A percentile compares a stretch with the other conserved stretches of the same genome.
Evolutionary conservation across 2,888 invertebrate genomes (phyloP).

Genomic region (Aleiodes alternator): DNA sequence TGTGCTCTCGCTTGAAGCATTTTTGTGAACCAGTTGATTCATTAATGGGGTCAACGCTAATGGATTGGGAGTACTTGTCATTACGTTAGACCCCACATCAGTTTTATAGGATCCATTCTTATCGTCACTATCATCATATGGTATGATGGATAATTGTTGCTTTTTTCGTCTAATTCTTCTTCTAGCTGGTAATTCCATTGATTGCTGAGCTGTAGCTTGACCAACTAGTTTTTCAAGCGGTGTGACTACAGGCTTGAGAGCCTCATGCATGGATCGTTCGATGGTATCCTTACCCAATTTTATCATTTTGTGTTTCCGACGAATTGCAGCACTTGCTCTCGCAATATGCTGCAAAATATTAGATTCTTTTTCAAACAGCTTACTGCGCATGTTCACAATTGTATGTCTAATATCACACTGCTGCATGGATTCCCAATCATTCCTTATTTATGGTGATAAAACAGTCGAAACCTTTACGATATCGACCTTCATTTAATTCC

Average conservation of each 20-base stretch:
- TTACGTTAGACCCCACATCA: too few species aligned
- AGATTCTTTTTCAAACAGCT: not conserved
- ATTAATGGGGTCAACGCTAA: too few species aligned
- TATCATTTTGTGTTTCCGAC: slow-evolving; percentile 48
- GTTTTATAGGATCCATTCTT: too few species aligned
- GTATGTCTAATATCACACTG: slow-evolving; percentile 19
- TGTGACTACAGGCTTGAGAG: slow-evolving; percentile 45
- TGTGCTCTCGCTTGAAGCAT: too few species aligned
- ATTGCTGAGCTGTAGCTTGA: slow-evolving; percentile 45
- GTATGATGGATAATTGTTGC: too few species aligned
- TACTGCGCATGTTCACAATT: slow-evolving; percentile 42
- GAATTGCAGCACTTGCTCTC: slow-evolving; percentile 51
- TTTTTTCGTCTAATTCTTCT: not conserved
- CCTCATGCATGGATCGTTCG: slow-evolving; percentile 41
- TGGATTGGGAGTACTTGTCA: too few species aligned
- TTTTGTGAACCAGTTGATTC: too few species aligned
- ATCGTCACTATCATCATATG: not conserved
- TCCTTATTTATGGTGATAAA: slow-evolving; percentile 42
- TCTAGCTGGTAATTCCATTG: too few species aligned
- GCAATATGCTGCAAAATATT: slow-evolving; percentile 43
- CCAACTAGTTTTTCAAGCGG: slow-evolving; percentile 42
- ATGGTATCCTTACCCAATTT: slow-evolving; percentile 42
- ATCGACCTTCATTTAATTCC: slow-evolving; percentile 52
- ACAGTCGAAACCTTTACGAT: slow-evolving; percentile 54
- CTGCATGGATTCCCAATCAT: slow-evolving; percentile 32